phyloP scores from a whole-genome alignment of 2,797 vertebrate species.

The Myripristis jacobus region DNA sequence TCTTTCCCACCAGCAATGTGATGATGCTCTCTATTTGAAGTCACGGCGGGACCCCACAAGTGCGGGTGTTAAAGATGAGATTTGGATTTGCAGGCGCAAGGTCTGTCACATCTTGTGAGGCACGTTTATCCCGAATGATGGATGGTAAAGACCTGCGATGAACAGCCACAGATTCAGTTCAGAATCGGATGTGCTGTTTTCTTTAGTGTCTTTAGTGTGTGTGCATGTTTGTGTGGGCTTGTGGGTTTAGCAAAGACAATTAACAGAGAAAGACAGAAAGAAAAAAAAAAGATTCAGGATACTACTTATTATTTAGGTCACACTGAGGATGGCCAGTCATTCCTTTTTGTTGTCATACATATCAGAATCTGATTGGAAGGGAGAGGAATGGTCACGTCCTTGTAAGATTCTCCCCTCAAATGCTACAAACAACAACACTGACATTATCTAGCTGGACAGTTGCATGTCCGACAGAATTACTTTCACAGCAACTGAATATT shows the following conservation, averaged over 20 bases:
- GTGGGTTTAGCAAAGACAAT: too few species aligned
- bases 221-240: neutral
- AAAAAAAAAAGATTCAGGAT: neutral
- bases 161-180: neutral
- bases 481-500: constrained; percentile 91
- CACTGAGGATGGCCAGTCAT: constrained; percentile 32
- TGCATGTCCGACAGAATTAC: constrained; percentile 91
- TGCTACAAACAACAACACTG: constrained; percentile 76
- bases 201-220: too few species aligned
- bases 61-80: constrained; percentile 8
- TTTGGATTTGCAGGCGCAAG: constrained; percentile 3
- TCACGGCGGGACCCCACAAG: neutral
- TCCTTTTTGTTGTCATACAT: constrained; percentile 41
- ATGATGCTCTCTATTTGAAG: neutral
- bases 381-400: constrained; percentile 61
- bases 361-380: constrained; percentile 52
- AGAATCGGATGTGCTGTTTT: neutral
- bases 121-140: neutral
- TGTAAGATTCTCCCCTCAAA: constrained; percentile 63
- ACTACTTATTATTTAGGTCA: constrained; percentile 59
- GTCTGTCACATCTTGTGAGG: constrained; percentile 7
- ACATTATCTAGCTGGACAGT: constrained; percentile 92
- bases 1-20: neutral
- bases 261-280: neutral
- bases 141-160: neutral